Percentiles rank a stretch among this genome's conserved stretches.
Conservation (phyloP, 2,888 invertebrate species). For the Onchidella celtica region DNA sequence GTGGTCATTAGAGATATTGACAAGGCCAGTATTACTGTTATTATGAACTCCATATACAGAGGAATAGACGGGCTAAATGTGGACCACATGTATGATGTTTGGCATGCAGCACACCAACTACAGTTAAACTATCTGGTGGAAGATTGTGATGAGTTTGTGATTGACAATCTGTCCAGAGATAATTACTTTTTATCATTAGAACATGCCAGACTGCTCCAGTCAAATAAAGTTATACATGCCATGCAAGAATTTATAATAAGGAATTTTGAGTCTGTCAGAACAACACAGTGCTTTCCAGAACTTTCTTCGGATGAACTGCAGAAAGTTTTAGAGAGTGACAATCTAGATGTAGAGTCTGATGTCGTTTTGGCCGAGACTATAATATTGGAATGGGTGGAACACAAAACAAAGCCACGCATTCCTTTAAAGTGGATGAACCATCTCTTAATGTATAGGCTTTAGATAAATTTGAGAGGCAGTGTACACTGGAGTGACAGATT, state of each 20-base stretch:
- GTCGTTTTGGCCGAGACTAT: background rate
- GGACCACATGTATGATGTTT: background rate
- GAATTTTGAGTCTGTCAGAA: background rate
- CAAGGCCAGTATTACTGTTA: background rate
- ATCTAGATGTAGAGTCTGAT: background rate
- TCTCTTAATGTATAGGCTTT: too few relatives aligned
- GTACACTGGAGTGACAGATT: too few relatives aligned
- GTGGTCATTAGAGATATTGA: background rate
- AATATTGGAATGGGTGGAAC: conserved; percentile 15
- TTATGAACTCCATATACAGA: background rate
- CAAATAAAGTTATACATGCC: background rate
- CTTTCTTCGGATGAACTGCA: background rate
- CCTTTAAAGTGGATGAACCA: too few relatives aligned
- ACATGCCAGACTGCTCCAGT: background rate
- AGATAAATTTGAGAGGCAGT: too few relatives aligned
- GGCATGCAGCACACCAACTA: background rate
- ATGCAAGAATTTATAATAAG: background rate
- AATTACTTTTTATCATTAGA: background rate
- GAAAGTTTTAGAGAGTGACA: background rate
- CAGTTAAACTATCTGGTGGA: conserved; percentile 7
- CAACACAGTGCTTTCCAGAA: background rate
- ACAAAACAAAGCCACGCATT: too few relatives aligned
- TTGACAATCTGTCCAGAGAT: background rate
- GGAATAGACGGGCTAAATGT: background rate
- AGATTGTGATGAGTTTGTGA: conserved; percentile 12